phyloP scores from a whole-genome alignment of 2,888 invertebrate genomes.

The Euplagia quadripunctaria region DNA sequence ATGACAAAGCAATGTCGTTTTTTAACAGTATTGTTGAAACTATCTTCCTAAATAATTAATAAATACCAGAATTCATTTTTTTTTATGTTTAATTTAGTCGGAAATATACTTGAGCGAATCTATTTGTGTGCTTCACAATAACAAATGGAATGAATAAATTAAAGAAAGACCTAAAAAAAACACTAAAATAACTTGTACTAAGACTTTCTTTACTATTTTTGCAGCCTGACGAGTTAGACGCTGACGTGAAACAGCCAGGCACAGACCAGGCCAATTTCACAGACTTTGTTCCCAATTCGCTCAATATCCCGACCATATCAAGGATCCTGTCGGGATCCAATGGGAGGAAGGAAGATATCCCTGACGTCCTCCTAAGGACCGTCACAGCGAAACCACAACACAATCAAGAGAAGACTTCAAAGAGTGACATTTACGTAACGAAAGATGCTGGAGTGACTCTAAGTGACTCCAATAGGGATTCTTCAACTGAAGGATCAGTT shows the following conservation, averaged over 20 bases:
- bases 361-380: constrained; percentile 91
- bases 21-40: no score
- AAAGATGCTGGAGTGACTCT: constrained; percentile 82
- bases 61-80: no score
- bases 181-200: background rate
- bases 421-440: constrained; percentile 77
- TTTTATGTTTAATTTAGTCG: no score
- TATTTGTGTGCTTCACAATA: no score
- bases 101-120: no score
- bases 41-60: no score
- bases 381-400: constrained; percentile 88
- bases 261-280: constrained; percentile 84
- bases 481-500: constrained; percentile 82
- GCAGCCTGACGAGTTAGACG: constrained; percentile 82
- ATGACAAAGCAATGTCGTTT: no score
- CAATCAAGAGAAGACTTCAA: constrained; percentile 78
- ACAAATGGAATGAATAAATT: no score
- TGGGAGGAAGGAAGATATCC: constrained; percentile 93
- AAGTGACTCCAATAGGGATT: constrained; percentile 77
- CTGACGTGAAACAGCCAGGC: constrained; percentile 73
- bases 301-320: constrained; percentile 94
- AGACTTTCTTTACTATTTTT: constrained; percentile 34
- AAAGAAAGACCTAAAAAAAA: background rate
- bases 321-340: constrained; percentile 95
- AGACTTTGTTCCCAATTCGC: constrained; percentile 89